These are phyloP conservation scores for Venturia canescens DNA, from an alignment of 1,140 invertebrate species.

Conservation along the genomic window DNA sequence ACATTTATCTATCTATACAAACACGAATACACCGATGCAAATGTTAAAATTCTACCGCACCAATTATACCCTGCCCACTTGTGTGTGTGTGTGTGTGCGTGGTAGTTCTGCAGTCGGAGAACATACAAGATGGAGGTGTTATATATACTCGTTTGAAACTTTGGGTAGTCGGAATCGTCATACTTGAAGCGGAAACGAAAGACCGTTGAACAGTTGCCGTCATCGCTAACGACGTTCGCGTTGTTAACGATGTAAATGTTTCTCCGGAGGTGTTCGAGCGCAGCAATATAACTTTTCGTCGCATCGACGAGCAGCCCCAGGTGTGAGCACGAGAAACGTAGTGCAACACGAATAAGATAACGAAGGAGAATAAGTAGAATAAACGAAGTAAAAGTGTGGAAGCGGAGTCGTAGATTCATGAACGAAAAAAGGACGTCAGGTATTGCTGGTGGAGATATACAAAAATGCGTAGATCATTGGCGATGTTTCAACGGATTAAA, in stretches of 20 bases:
- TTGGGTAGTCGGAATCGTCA: conserved; percentile 20
- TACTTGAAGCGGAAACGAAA: conserved; percentile 46
- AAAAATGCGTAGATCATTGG: background rate
- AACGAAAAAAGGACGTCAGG: background rate
- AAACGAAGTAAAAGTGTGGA: background rate
- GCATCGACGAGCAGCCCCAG: conserved; percentile 21
- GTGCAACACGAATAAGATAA: conserved; percentile 22
- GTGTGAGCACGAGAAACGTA: conserved; percentile 9
- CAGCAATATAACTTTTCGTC: conserved; percentile 11
- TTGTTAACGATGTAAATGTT: conserved; percentile 50
- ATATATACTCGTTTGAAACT: conserved; percentile 30
- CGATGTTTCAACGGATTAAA: no score
- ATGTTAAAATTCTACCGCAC: no score
- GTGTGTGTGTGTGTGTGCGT: background rate
- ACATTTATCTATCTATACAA: background rate
- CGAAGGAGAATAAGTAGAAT: conserved; percentile 1
- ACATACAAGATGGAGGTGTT: background rate
- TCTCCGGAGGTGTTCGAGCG: conserved; percentile 23
- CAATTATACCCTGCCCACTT: no score
- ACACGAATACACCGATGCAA: no score
- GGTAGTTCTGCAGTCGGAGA: background rate
- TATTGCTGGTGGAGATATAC: background rate
- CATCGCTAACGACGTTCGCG: conserved; percentile 42
- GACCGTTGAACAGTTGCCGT: conserved; percentile 40
- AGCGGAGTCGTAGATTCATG: background rate